Evolutionary conservation across 2,888 invertebrate species (phyloP).

Genomic region (Ryuthela nishihirai): DNA sequence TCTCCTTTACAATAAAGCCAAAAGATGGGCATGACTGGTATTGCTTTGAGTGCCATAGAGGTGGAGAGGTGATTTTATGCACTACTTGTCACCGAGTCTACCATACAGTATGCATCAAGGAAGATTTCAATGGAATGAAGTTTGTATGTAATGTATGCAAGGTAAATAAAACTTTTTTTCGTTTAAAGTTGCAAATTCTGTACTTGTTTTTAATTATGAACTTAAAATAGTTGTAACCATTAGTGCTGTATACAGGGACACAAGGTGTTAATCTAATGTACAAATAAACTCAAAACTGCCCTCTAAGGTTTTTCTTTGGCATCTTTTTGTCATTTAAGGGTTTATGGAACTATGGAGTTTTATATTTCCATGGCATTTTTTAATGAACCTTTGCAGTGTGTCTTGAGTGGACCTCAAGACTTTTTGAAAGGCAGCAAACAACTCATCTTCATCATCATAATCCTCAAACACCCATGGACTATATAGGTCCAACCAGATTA

Average conservation of each 20-base stretch:
- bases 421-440: too few species aligned
- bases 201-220: not conserved
- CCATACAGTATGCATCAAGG: conserved; percentile 62
- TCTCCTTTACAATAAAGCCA: too few species aligned
- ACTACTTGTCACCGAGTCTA: conserved; percentile 65
- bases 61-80: conserved; percentile 65
- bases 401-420: too few species aligned
- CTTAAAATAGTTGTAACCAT: too few species aligned
- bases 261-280: not conserved
- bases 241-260: too few species aligned
- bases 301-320: not conserved
- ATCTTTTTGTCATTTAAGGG: too few species aligned
- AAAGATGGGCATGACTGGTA: conserved; percentile 56
- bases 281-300: not conserved
- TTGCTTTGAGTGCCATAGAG: conserved; percentile 73
- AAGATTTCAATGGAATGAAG: conserved; percentile 48
- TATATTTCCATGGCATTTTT: too few species aligned
- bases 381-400: too few species aligned
- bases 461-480: too few species aligned
- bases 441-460: too few species aligned
- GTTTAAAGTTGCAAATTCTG: not conserved
- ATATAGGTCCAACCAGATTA: too few species aligned
- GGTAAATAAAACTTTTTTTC: conserved; percentile 44
- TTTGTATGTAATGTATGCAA: conserved; percentile 54
- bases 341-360: too few species aligned